A percentile compares a stretch with the other conserved stretches of the same genome.
Conservation (phyloP, 1,140 invertebrate genomes). For the Heliconius eleuchia region DNA sequence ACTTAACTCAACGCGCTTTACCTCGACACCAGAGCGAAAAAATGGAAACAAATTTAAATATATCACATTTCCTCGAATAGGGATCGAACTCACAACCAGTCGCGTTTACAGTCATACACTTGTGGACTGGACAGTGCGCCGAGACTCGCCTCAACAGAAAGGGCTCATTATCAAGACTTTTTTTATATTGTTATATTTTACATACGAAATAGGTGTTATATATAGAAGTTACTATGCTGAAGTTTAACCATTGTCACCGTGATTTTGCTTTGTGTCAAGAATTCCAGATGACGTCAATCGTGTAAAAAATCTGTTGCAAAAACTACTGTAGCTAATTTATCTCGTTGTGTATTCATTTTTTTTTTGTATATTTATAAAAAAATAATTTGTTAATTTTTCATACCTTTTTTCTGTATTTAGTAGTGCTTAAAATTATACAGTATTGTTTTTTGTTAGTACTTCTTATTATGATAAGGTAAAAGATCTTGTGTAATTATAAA, state of each 20-base stretch:
- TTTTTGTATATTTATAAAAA: neutral
- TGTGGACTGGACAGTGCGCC: too few relatives aligned
- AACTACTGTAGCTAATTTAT: neutral
- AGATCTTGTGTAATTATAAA: too few relatives aligned
- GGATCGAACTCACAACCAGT: too few relatives aligned
- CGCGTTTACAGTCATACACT: too few relatives aligned
- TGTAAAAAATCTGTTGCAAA: neutral
- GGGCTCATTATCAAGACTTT: too few relatives aligned
- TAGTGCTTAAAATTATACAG: neutral
- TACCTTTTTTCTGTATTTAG: neutral
- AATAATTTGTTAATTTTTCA: neutral
- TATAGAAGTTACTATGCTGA: neutral
- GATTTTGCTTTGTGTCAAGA: neutral
- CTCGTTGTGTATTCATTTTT: neutral
- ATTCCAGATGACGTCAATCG: neutral
- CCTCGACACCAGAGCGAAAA: too few relatives aligned
- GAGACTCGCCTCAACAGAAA: too few relatives aligned
- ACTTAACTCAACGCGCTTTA: too few relatives aligned
- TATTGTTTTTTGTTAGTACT: too few relatives aligned
- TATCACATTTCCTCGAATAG: too few relatives aligned
- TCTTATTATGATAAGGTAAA: too few relatives aligned
- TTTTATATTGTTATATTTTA: neutral
- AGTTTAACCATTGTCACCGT: neutral
- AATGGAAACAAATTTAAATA: too few relatives aligned
- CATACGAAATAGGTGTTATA: neutral